Percentiles rank a stretch among this genome's conserved stretches.
Evolutionary conservation across 1,140 invertebrate genomes (phyloP).

Genomic region (Gonatopus flavifemur): DNA sequence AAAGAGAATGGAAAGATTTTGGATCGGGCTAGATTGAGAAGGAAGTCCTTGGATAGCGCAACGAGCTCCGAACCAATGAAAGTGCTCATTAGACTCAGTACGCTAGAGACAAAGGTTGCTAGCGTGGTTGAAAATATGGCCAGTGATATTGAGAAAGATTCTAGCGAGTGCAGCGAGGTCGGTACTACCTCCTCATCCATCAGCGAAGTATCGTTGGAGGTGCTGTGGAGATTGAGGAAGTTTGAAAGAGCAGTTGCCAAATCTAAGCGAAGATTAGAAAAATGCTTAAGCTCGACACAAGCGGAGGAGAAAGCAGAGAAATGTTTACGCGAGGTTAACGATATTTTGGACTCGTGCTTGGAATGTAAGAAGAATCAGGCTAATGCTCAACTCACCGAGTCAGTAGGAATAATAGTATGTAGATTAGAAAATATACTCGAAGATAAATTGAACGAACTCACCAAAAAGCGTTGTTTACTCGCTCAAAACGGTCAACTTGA

Average conservation of each 20-base stretch:
- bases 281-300: constrained; percentile 48
- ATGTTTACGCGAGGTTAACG: constrained; percentile 49
- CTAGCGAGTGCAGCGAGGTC: constrained; percentile 45
- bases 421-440: constrained; percentile 67
- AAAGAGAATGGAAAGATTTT: constrained; percentile 58
- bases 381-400: constrained; percentile 57
- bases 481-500: constrained; percentile 66
- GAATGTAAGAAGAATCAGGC: constrained; percentile 45
- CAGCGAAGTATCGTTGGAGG: constrained; percentile 40
- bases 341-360: constrained; percentile 48
- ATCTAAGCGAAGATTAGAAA: constrained; percentile 48
- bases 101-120: constrained; percentile 72
- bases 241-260: constrained; percentile 44
- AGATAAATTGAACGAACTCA: constrained; percentile 67
- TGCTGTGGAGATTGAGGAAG: constrained; percentile 45
- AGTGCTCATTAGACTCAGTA: constrained; percentile 71
- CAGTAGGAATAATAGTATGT: constrained; percentile 64
- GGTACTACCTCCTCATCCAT: constrained; percentile 29
- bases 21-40: constrained; percentile 59
- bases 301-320: constrained; percentile 51
- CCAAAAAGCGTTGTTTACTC: constrained; percentile 64
- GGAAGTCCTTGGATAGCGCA: constrained; percentile 76
- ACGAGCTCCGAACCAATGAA: constrained; percentile 77
- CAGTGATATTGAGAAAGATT: constrained; percentile 48
- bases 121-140: constrained; percentile 60